Percentiles rank a stretch among this genome's conserved stretches.
phyloP scores from a whole-genome alignment of 2,113 vertebrate genomes.

The Elanoides forficatus region DNA sequence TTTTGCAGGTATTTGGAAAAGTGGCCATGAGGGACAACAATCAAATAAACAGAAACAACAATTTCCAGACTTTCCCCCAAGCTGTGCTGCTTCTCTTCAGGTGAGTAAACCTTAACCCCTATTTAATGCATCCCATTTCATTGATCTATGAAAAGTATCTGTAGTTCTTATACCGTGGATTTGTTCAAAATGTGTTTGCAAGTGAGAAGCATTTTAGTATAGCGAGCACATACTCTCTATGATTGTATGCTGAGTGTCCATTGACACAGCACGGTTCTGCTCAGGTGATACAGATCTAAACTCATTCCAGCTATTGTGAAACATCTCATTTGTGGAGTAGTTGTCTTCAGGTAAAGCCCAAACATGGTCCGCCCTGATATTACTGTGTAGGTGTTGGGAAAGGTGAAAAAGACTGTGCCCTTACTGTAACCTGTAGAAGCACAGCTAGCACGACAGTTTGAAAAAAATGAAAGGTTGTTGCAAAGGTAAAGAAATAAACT shows the following conservation, averaged over 20 bases:
- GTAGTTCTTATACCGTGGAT: neutral
- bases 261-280: neutral
- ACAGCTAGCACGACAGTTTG: neutral
- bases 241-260: neutral
- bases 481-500: neutral
- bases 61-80: slow-evolving; percentile 98
- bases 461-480: neutral
- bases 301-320: neutral
- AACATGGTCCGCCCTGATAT: neutral
- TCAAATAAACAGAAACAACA: slow-evolving; percentile 99
- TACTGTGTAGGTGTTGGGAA: neutral
- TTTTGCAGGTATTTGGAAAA: slow-evolving; percentile 93
- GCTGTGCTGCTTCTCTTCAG: slow-evolving; percentile 96
- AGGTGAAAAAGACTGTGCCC: neutral
- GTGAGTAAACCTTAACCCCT: slow-evolving; percentile 59
- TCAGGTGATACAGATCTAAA: neutral
- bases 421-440: neutral
- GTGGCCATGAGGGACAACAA: slow-evolving; percentile 95
- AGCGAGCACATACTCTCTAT: neutral
- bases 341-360: neutral
- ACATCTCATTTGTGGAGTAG: neutral
- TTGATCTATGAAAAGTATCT: neutral
- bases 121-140: neutral
- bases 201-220: neutral
- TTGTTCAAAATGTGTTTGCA: neutral